phyloP scores from a whole-genome alignment of 2,113 vertebrate genomes.

The Xerus inauris region DNA sequence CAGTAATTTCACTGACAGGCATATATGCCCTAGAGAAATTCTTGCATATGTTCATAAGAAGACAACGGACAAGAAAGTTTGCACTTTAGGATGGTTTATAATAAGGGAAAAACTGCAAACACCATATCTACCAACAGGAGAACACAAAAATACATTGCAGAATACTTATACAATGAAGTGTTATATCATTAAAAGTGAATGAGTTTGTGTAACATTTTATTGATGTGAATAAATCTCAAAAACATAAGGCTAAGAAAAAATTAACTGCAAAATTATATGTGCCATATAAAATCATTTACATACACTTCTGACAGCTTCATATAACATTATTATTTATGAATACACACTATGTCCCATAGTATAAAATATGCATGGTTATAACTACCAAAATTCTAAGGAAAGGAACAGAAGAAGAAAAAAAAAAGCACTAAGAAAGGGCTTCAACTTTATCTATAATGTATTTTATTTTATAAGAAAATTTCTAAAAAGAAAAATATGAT shows the following conservation, averaged over 20 bases:
- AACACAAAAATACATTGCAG: neutral
- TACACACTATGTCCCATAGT: neutral
- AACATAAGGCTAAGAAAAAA: neutral
- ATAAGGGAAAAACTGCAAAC: neutral
- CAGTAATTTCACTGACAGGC: neutral
- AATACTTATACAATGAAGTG: neutral
- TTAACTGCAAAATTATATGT: neutral
- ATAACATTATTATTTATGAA: constrained; percentile 19
- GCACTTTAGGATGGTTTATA: neutral
- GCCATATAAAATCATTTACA: neutral
- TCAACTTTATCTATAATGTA: neutral
- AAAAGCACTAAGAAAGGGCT: neutral
- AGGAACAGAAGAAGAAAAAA: neutral
- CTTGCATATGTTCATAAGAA: neutral
- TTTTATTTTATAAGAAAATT: constrained; percentile 1
- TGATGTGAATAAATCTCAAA: constrained; percentile 4
- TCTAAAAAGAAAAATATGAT: neutral
- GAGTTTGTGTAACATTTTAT: neutral
- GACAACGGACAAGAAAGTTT: neutral
- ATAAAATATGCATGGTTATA: neutral
- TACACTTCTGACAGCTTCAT: neutral
- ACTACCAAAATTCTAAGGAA: constrained; percentile 13
- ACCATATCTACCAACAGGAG: neutral
- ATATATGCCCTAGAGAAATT: neutral
- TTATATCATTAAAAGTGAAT: neutral